Conservation (phyloP, 2,888 invertebrate species). For the Rapana venosa region DNA sequence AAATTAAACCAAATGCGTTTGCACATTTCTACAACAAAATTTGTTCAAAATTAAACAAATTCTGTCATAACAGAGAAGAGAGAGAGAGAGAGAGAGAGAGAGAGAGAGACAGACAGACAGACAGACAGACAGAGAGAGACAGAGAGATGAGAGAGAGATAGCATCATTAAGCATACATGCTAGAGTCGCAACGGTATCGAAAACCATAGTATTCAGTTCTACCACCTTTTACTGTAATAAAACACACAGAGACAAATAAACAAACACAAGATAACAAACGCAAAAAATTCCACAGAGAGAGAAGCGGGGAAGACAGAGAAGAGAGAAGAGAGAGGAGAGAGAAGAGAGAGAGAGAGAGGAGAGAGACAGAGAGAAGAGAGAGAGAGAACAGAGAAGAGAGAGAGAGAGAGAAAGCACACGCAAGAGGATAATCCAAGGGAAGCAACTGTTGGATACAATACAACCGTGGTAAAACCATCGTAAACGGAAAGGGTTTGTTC, state of each 20-base stretch:
- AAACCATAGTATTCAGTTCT: neutral
- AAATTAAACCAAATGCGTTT: too few relatives aligned
- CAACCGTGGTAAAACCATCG: too few relatives aligned
- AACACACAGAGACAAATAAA: too few relatives aligned
- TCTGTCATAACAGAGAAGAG: neutral
- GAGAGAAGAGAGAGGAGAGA: constrained; percentile 7
- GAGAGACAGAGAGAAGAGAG: constrained; percentile 26
- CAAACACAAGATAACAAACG: too few relatives aligned
- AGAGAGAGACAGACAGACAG: constrained; percentile 26
- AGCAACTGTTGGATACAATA: too few relatives aligned
- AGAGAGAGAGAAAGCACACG: neutral
- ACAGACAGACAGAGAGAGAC: constrained; percentile 17
- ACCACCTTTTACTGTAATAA: too few relatives aligned
- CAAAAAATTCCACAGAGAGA: too few relatives aligned
- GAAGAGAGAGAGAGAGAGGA: constrained; percentile 10
- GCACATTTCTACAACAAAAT: too few relatives aligned
- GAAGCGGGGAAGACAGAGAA: neutral
- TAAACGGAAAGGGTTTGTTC: too few relatives aligned
- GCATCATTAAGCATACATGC: neutral
- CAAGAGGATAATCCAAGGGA: too few relatives aligned
- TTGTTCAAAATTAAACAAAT: neutral
- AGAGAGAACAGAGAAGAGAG: constrained; percentile 20
- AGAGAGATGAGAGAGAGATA: neutral
- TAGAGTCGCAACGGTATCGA: neutral
- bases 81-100: constrained; percentile 9